Percentiles rank a stretch among this genome's conserved stretches.
Evolutionary conservation across 2,888 invertebrate species (phyloP).

Genomic region (Spisula solida): DNA sequence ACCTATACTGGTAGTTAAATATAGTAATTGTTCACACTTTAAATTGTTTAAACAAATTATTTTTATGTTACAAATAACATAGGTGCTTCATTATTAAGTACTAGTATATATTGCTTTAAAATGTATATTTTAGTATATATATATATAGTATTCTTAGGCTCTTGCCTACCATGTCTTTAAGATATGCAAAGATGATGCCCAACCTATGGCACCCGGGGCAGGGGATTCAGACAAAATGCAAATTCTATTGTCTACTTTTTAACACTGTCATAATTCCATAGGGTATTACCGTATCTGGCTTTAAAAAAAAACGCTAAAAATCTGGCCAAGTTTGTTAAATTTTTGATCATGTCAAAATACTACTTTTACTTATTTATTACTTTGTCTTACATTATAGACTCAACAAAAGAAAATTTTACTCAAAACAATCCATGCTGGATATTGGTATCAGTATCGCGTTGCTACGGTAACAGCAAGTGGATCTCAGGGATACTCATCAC

Average conservation of each 20-base stretch:
- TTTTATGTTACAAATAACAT: background rate
- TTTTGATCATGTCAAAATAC: background rate
- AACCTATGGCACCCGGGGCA: too few species aligned
- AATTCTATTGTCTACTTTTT: too few species aligned
- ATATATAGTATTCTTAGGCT: too few species aligned
- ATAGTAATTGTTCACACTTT: background rate
- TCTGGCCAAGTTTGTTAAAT: background rate
- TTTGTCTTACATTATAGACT: conserved; percentile 54
- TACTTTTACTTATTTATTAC: background rate
- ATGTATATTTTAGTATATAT: too few species aligned
- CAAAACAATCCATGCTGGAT: conserved; percentile 76
- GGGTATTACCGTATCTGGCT: background rate
- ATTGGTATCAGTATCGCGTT: conserved; percentile 86
- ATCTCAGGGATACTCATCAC: conserved; percentile 84
- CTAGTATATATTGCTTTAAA: background rate
- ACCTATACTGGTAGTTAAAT: background rate
- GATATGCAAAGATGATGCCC: too few species aligned
- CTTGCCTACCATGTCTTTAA: too few species aligned
- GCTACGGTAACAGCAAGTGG: conserved; percentile 85
- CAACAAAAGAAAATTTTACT: conserved; percentile 52
- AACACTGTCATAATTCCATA: too few species aligned
- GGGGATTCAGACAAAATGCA: too few species aligned
- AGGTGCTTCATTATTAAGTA: background rate
- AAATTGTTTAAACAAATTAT: background rate
- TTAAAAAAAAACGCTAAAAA: background rate